Conservation (phyloP, 2,113 vertebrate genomes). For the Tachysurus vachellii region DNA sequence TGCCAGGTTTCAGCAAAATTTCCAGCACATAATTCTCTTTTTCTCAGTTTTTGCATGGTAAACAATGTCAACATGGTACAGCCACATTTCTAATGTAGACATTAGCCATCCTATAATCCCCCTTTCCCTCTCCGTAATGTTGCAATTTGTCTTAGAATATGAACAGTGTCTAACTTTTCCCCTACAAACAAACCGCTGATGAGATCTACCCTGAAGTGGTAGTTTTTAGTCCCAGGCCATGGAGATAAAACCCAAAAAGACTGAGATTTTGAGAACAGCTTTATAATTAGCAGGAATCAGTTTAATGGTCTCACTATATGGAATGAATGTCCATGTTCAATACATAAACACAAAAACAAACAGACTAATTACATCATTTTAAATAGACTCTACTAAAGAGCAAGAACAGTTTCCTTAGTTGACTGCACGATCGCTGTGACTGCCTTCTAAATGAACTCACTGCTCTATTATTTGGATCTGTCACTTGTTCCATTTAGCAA, state of each 20-base stretch:
- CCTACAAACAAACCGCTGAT: not conserved
- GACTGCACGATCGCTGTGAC: not conserved
- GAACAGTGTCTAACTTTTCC: not conserved
- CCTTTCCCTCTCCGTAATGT: not conserved
- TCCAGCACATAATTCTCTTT: not conserved
- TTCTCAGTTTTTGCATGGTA: not conserved
- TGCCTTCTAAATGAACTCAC: slow-evolving; percentile 23
- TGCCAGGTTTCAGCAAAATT: not conserved
- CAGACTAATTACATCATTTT: not conserved
- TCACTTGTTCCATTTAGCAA: not conserved
- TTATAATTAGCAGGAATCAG: not conserved
- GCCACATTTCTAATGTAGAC: not conserved
- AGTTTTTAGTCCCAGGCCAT: not conserved
- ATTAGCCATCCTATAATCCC: not conserved
- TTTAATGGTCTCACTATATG: not conserved
- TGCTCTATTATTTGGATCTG: not conserved
- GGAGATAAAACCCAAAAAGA: not conserved
- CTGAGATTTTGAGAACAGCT: not conserved
- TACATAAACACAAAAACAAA: not conserved
- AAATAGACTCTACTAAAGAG: not conserved
- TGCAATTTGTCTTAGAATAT: not conserved
- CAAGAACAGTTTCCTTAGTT: not conserved
- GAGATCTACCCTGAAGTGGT: not conserved
- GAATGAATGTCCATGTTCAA: not conserved
- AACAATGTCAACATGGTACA: not conserved